A percentile compares a stretch with the other conserved stretches of the same genome.
phyloP scores from a whole-genome alignment of 1,140 invertebrate species.

The Solen grandis region DNA sequence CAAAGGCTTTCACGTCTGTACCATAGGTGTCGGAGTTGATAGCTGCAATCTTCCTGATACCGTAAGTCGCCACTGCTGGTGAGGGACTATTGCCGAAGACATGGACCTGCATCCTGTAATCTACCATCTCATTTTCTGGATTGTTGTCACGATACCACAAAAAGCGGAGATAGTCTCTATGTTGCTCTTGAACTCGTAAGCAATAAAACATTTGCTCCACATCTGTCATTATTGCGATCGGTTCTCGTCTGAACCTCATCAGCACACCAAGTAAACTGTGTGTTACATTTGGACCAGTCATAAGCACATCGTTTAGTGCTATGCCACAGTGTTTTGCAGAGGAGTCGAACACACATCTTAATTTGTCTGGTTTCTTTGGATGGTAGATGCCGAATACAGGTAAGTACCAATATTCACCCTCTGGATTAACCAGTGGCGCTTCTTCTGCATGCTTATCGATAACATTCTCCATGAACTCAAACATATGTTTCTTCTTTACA shows the following conservation, averaged over 20 bases:
- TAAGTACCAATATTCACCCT: slow-evolving; percentile 49
- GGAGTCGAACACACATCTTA: slow-evolving; percentile 26
- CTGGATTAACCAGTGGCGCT: neutral
- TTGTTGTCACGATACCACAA: slow-evolving; percentile 48
- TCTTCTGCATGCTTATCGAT: slow-evolving; percentile 18
- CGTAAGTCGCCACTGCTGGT: too few species aligned
- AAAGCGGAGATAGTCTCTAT: slow-evolving; percentile 44
- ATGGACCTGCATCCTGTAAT: slow-evolving; percentile 48
- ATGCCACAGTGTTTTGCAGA: slow-evolving; percentile 13
- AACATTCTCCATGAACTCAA: slow-evolving; percentile 42
- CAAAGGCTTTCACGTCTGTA: slow-evolving; percentile 18
- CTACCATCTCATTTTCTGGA: slow-evolving; percentile 2
- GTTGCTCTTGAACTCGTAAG: slow-evolving; percentile 26
- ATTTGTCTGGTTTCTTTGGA: slow-evolving; percentile 9
- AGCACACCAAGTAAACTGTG: slow-evolving; percentile 33
- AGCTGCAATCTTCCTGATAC: too few species aligned
- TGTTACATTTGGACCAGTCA: slow-evolving; percentile 42
- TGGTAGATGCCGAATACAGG: slow-evolving; percentile 11
- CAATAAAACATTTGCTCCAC: slow-evolving; percentile 45
- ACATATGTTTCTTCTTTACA: too few species aligned
- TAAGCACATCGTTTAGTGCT: slow-evolving; percentile 31
- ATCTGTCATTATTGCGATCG: slow-evolving; percentile 30
- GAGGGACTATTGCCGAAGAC: slow-evolving; percentile 55
- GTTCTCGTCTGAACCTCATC: slow-evolving; percentile 21
- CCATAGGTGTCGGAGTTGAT: neutral